Base-by-base conservation (phyloP, 2,113 vertebrate genomes). In the Seriola dumerili region DNA sequence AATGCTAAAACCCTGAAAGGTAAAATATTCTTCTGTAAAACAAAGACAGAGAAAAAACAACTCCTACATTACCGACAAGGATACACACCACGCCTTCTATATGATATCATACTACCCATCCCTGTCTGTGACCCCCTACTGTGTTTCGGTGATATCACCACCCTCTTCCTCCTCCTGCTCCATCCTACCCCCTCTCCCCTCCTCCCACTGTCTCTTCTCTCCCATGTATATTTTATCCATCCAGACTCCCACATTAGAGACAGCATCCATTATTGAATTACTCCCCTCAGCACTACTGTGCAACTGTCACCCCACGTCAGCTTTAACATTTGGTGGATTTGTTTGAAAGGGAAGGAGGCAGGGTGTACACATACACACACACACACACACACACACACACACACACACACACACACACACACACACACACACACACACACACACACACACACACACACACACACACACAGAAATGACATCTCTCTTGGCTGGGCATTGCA, bases 201-300 rank as follows among this genome's bases (percentile, higher is more conserved):
- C 52, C 36, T 14, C 63, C 68, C 64, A 16, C n/a, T 16, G 12
- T 85, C 80, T 89, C 76, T 52, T 77, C 78, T 77, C 77, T 76
- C 70, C 63, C 92, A 93, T 94, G 91, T 92, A 93, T 93, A 93
- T 92, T 93, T 94, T 80, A 93, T 93, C 89, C 88, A 81, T 74
- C 87, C 88, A 90, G 89, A 90, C 91, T 90, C 80, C 80, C 84
- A 91, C 92, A 93, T 93, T 93, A 91, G 89, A 89, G 88, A 85
- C 44, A 2, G 46, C 91, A 94, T 94, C 86, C 89, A 94, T 94
- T 94, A 94, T 94, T 94, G 81, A 94, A 91, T 92, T 83, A 84
- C 88, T 90, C 86, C 88, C 85, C 80, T 92, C 89, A 91, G 92
- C 90, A 90, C 87, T 68, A 84, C 90, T 78, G 93, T 88, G 89